A percentile compares a stretch with the other conserved stretches of the same genome.
phyloP scores from a whole-genome alignment of 2,888 invertebrate species.

The Leptopilina myrica region DNA sequence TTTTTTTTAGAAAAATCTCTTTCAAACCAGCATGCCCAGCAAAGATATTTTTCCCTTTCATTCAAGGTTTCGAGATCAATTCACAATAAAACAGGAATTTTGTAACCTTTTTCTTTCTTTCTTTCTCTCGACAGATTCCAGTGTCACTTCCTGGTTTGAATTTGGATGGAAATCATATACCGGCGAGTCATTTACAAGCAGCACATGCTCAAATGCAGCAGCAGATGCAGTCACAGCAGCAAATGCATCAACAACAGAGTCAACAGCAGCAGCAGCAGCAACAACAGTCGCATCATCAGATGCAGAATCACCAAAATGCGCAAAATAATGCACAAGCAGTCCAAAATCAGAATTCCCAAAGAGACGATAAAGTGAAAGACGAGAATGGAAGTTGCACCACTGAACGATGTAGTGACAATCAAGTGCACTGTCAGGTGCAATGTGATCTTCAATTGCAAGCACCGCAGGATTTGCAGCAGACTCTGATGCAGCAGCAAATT shows the following conservation, averaged over 20 bases:
- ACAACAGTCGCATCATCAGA: conserved; percentile 57
- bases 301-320: conserved; percentile 71
- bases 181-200: conserved; percentile 73
- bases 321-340: conserved; percentile 76
- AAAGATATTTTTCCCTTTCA: too few species aligned
- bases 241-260: conserved; percentile 53
- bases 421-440: conserved; percentile 75
- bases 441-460: conserved; percentile 76
- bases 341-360: conserved; percentile 68
- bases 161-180: conserved; percentile 73
- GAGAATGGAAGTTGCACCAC: conserved; percentile 72
- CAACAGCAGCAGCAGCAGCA: conserved; percentile 34
- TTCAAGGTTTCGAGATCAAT: too few species aligned
- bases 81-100: too few species aligned
- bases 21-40: too few species aligned
- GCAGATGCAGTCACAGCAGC: conserved; percentile 58
- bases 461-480: conserved; percentile 74
- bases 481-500: conserved; percentile 72
- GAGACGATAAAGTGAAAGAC: conserved; percentile 77
- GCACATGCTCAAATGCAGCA: conserved; percentile 68
- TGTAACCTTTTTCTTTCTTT: neutral
- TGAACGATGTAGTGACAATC: conserved; percentile 73
- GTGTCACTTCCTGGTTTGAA: conserved; percentile 74
- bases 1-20: too few species aligned
- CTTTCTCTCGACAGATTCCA: conserved; percentile 69